phyloP scores from a whole-genome alignment of 2,797 vertebrate genomes.

The Periophthalmus magnuspinnatus region DNA sequence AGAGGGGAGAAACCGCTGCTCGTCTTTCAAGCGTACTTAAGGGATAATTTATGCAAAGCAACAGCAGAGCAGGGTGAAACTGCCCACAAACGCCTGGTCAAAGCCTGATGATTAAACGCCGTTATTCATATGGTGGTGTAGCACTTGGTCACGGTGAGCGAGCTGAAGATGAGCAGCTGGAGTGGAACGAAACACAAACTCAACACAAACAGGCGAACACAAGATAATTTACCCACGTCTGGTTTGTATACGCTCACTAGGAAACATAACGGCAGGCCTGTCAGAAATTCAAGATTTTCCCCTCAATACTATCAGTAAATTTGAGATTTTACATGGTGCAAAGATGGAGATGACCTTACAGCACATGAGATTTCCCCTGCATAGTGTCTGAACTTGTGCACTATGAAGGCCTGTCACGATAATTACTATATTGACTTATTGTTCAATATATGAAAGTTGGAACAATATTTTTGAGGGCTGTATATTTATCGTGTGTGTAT shows the following conservation, averaged over 20 bases:
- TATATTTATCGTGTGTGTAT: no score
- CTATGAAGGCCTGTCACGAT: no score
- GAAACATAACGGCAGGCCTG: slow-evolving; percentile 8
- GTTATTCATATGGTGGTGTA: slow-evolving; percentile 12
- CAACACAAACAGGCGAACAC: slow-evolving; percentile 23
- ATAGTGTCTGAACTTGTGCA: no score
- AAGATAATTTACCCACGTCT: slow-evolving; percentile 33
- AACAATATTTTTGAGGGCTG: no score
- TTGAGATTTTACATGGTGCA: slow-evolving; percentile 11
- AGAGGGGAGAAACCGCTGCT: no score
- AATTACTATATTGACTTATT: no score
- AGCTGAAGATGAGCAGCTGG: slow-evolving; percentile 23
- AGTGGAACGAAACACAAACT: slow-evolving; percentile 26
- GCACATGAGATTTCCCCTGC: neutral
- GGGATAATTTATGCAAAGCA: slow-evolving; percentile 6
- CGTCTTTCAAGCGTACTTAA: slow-evolving; percentile 22
- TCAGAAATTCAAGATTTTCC: neutral
- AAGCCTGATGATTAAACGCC: slow-evolving; percentile 9
- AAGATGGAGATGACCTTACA: neutral
- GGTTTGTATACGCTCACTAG: slow-evolving; percentile 7
- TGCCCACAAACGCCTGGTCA: neutral
- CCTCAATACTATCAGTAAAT: neutral
- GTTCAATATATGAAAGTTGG: no score
- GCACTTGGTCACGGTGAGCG: slow-evolving; percentile 12
- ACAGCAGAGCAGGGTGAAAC: neutral